These are phyloP conservation scores for Gastrophysa polygoni DNA, from an alignment of 2,888 invertebrate species.

Conservation along the genomic window DNA sequence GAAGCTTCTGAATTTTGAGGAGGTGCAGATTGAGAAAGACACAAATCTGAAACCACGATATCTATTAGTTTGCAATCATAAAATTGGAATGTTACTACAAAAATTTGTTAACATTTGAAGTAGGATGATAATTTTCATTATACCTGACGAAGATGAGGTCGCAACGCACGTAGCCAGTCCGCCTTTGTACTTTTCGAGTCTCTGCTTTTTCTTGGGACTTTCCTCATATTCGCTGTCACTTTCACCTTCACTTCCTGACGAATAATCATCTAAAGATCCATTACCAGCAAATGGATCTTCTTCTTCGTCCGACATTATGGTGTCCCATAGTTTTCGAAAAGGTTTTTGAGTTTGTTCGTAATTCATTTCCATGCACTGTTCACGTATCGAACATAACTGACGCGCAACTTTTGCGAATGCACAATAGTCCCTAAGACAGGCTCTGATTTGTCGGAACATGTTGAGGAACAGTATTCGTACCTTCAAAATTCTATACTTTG, in stretches of 20 bases:
- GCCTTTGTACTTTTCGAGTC: constrained; percentile 5
- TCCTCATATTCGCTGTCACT: constrained; percentile 11
- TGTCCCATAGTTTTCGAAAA: constrained; percentile 12
- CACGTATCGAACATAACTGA: constrained; percentile 10
- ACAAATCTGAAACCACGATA: constrained; percentile 11
- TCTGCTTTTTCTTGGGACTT: constrained; percentile 7
- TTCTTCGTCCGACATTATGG: constrained; percentile 14
- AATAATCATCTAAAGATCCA: constrained; percentile 15
- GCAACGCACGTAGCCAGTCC: constrained; percentile 3
- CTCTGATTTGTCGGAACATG: constrained; percentile 8
- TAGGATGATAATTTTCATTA: constrained; percentile 6
- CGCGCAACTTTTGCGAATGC: constrained; percentile 3
- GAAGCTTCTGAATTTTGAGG: constrained; percentile 5
- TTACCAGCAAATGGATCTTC: constrained; percentile 7
- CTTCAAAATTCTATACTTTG: no score
- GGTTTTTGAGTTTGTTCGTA: constrained; percentile 10
- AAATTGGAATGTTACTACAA: constrained; percentile 4
- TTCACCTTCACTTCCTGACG: constrained; percentile 8
- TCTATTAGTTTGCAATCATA: constrained; percentile 8
- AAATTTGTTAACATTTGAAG: constrained; percentile 1
- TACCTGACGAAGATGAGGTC: constrained; percentile 10
- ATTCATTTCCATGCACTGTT: constrained; percentile 14
- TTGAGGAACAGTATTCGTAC: no score
- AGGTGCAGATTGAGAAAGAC: constrained; percentile 7
- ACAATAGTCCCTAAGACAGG: constrained; percentile 1